Conservation (phyloP, 2,797 vertebrate species). For the Microctenopoma stevenorrisi region DNA sequence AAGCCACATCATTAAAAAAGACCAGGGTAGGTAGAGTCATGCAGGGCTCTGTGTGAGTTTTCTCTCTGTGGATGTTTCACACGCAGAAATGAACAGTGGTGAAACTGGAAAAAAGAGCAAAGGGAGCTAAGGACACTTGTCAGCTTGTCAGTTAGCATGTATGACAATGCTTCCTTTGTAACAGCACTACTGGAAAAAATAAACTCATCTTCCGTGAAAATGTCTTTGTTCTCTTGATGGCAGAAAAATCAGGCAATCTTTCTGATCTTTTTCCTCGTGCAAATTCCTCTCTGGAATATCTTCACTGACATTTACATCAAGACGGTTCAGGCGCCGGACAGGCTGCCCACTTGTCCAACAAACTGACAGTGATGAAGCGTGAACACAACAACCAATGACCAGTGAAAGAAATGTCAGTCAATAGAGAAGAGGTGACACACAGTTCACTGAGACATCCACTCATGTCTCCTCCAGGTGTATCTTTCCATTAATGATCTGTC, state of each 20-base stretch:
- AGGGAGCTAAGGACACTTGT: conserved; percentile 12
- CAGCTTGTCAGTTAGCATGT: conserved; percentile 21
- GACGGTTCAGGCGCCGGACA: conserved; percentile 15
- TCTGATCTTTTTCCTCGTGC: conserved; percentile 1
- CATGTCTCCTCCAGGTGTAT: not conserved
- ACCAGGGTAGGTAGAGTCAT: not conserved
- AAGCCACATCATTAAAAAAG: not conserved
- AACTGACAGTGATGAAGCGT: conserved; percentile 5
- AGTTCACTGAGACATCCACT: conserved; percentile 16
- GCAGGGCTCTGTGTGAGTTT: conserved; percentile 10
- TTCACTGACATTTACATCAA: conserved; percentile 42
- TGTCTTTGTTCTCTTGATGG: conserved; percentile 24
- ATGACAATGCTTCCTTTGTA: conserved; percentile 62
- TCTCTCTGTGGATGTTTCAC: conserved; percentile 22
- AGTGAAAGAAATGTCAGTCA: conserved; percentile 22
- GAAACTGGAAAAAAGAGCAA: conserved; percentile 16
- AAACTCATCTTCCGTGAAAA: conserved; percentile 39
- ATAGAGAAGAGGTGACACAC: conserved; percentile 1
- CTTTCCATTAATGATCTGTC: not conserved
- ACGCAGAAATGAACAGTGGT: conserved; percentile 3
- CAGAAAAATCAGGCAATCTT: conserved; percentile 11
- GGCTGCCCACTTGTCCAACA: not conserved
- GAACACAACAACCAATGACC: conserved; percentile 8
- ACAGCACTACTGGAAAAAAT: conserved; percentile 17
- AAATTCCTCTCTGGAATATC: conserved; percentile 5